Percentiles rank a stretch among this genome's conserved stretches.
Evolutionary conservation across 1,140 invertebrate genomes (phyloP).

Genomic region (Caenorhabditis tropicalis): DNA sequence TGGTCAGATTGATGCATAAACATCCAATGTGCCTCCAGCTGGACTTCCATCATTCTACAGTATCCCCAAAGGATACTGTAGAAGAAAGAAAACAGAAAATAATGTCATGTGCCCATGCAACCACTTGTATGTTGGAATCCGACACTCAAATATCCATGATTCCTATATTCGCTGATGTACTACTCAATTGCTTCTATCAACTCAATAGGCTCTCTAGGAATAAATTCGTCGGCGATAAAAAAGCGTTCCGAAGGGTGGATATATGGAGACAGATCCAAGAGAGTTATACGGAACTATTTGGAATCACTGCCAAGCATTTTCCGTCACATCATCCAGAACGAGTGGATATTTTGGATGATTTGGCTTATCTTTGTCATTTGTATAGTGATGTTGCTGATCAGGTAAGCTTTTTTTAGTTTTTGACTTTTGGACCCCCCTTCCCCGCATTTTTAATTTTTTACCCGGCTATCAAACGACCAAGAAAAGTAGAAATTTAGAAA

Average conservation of each 20-base stretch:
- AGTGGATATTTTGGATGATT: slow-evolving; percentile 57
- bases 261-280: slow-evolving; percentile 62
- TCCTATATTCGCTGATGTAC: slow-evolving; percentile 53
- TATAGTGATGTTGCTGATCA: slow-evolving; percentile 57
- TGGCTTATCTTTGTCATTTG: slow-evolving; percentile 56
- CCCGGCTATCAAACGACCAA: too few relatives aligned
- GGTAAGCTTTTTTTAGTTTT: neutral
- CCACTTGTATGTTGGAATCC: neutral
- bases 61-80: slow-evolving; percentile 14
- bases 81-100: slow-evolving; percentile 16
- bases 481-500: too few relatives aligned
- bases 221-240: slow-evolving; percentile 40
- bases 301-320: slow-evolving; percentile 49
- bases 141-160: slow-evolving; percentile 41
- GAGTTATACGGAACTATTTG: slow-evolving; percentile 56
- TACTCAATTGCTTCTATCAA: slow-evolving; percentile 58
- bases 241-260: neutral
- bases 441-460: neutral
- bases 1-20: slow-evolving; percentile 13
- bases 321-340: slow-evolving; percentile 49
- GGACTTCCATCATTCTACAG: slow-evolving; percentile 23
- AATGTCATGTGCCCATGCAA: slow-evolving; percentile 6
- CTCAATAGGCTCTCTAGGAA: slow-evolving; percentile 52
- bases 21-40: slow-evolving; percentile 23
- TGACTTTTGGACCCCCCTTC: neutral